These are phyloP conservation scores for Takifugu rubripes DNA, from an alignment of 2,797 vertebrate genomes.

Conservation along the genomic window DNA sequence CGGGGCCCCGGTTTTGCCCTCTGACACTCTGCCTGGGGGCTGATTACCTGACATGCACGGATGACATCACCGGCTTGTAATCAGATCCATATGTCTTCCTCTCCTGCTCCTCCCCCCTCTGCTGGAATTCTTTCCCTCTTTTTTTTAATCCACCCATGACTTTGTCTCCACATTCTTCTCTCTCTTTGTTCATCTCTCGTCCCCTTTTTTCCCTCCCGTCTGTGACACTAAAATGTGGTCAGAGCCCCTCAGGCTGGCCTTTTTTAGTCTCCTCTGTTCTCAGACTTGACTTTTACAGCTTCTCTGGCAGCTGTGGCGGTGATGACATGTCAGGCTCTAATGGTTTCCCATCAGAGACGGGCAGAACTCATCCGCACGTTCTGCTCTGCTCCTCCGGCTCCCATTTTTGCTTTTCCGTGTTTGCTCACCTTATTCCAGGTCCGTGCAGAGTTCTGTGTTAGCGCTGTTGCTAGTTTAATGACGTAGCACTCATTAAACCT, in stretches of 20 bases:
- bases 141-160: slow-evolving; percentile 23
- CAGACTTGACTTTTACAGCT: slow-evolving; percentile 22
- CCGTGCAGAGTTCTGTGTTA: too few species aligned
- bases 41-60: slow-evolving; percentile 66
- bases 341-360: slow-evolving; percentile 11
- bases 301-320: slow-evolving; percentile 25
- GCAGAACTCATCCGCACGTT: slow-evolving; percentile 5
- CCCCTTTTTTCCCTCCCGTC: not conserved
- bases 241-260: slow-evolving; percentile 17
- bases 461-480: too few species aligned
- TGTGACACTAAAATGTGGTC: slow-evolving; percentile 30
- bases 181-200: slow-evolving; percentile 20
- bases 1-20: slow-evolving; percentile 43
- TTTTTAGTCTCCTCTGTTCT: slow-evolving; percentile 53
- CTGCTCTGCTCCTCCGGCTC: too few species aligned
- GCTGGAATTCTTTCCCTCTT: slow-evolving; percentile 20
- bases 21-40: slow-evolving; percentile 30
- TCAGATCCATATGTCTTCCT: slow-evolving; percentile 54
- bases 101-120: slow-evolving; percentile 22
- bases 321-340: slow-evolving; percentile 19
- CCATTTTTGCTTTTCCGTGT: too few species aligned
- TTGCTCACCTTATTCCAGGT: too few species aligned
- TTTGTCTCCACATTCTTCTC: slow-evolving; percentile 18
- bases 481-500: too few species aligned
- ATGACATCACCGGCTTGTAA: slow-evolving; percentile 62